phyloP scores from a whole-genome alignment of 2,113 vertebrate species.

The Bambusicola thoracicus region DNA sequence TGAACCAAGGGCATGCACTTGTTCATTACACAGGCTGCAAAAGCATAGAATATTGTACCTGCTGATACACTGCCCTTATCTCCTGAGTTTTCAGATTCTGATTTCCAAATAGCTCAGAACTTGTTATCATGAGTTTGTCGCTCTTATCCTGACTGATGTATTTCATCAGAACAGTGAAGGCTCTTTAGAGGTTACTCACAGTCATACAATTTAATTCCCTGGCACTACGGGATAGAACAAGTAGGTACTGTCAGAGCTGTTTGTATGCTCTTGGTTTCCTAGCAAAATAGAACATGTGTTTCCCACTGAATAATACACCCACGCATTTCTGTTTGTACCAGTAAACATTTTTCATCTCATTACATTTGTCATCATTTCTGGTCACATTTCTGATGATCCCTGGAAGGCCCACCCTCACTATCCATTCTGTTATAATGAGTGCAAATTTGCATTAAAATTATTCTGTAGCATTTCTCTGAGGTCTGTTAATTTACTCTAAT shows the following conservation, averaged over 20 bases:
- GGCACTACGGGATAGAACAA: background rate
- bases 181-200: background rate
- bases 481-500: background rate
- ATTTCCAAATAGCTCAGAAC: background rate
- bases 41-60: background rate
- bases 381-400: background rate
- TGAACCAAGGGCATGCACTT: constrained; percentile 10
- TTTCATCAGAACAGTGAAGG: background rate
- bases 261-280: constrained; percentile 27
- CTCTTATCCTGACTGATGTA: background rate
- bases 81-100: background rate
- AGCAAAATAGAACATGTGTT: constrained; percentile 30
- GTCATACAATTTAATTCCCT: background rate
- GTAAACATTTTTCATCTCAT: constrained; percentile 22
- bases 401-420: background rate
- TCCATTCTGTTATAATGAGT: background rate
- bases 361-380: constrained; percentile 20
- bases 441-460: background rate
- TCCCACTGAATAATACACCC: constrained; percentile 29
- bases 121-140: background rate
- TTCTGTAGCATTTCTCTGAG: background rate
- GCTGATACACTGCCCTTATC: background rate
- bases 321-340: background rate
- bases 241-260: background rate
- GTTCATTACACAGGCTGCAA: background rate